phyloP scores from a whole-genome alignment of 2,113 vertebrate species.

The Bubalus kerabau region DNA sequence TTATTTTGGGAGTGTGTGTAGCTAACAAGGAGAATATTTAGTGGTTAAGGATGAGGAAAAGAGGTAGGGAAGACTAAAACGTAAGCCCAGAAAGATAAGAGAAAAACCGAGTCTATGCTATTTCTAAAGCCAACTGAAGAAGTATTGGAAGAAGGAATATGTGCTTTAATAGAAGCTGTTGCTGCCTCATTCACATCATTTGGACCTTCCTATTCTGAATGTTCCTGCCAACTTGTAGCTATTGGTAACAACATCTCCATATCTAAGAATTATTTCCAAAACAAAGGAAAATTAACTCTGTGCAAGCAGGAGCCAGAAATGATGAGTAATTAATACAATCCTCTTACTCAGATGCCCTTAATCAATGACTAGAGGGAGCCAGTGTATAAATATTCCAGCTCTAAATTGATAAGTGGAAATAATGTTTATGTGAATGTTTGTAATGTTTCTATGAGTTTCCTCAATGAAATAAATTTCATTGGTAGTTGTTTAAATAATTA shows the following conservation, averaged over 20 bases:
- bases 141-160: neutral
- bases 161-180: neutral
- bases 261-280: neutral
- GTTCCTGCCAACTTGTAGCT: neutral
- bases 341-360: neutral
- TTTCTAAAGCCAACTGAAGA: neutral
- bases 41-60: neutral
- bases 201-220: neutral
- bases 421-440: neutral
- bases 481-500: neutral
- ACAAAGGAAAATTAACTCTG: neutral
- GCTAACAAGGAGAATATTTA: neutral
- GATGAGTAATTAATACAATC: neutral
- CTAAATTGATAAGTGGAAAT: neutral
- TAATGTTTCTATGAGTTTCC: neutral
- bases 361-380: neutral
- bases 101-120: neutral
- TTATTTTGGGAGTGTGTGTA: neutral
- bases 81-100: neutral
- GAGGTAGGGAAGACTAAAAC: neutral
- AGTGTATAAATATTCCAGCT: neutral
- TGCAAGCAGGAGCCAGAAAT: neutral
- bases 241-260: neutral
- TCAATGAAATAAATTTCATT: neutral
- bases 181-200: neutral